Percentiles rank a stretch among this genome's conserved stretches.
These are phyloP conservation scores for Columba livia DNA, from an alignment of 2,113 vertebrate species.

Conservation along the genomic window DNA sequence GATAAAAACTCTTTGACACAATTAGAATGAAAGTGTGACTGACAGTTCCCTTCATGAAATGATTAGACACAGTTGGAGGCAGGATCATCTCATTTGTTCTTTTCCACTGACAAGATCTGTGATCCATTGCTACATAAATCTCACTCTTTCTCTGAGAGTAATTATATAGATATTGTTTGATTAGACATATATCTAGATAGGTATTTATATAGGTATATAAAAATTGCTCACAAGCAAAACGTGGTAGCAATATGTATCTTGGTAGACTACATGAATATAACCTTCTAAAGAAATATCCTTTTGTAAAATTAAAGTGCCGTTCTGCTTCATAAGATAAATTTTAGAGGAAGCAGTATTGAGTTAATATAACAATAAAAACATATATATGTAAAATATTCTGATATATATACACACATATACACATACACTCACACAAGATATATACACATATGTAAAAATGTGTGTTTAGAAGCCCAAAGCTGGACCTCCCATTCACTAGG, in stretches of 20 bases:
- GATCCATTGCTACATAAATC: not conserved
- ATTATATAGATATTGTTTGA: not conserved
- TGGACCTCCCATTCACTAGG: not conserved
- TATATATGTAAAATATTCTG: not conserved
- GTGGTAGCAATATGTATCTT: not conserved
- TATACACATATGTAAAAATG: rapidly evolving
- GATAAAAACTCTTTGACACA: not conserved
- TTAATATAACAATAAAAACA: not conserved
- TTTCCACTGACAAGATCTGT: not conserved
- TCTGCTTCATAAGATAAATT: not conserved
- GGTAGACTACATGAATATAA: not conserved
- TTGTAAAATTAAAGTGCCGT: not conserved
- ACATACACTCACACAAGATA: not conserved
- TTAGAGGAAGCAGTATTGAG: not conserved
- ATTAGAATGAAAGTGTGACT: not conserved
- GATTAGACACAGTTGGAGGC: not conserved
- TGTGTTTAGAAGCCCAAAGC: not conserved
- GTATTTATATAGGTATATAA: not conserved
- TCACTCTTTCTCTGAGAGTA: not conserved
- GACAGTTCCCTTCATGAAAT: not conserved
- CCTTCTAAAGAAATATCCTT: not conserved
- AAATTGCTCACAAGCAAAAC: not conserved
- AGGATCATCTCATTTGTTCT: not conserved
- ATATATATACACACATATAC: rapidly evolving
- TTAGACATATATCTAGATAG: not conserved